These are phyloP conservation scores for Oophaga pumilio DNA, from an alignment of 2,113 vertebrate genomes.

Conservation along the genomic window DNA sequence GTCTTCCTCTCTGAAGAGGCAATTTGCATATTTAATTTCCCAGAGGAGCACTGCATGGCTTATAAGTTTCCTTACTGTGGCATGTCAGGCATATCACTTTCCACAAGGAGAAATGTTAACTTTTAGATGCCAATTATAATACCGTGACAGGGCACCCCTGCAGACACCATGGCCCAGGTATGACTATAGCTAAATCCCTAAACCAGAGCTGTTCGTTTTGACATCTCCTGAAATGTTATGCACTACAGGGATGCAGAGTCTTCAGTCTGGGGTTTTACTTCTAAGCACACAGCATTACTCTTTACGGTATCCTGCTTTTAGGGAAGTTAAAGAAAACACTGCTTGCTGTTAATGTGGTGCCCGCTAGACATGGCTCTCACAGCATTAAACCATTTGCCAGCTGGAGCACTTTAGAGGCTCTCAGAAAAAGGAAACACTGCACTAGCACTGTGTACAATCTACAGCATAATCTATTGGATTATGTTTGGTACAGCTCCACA, in stretches of 20 bases:
- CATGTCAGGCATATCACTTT: background rate
- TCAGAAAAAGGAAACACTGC: slow-evolving; percentile 50
- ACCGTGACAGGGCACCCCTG: background rate
- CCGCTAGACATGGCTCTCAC: slow-evolving; percentile 22
- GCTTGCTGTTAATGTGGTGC: slow-evolving; percentile 37
- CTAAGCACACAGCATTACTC: background rate
- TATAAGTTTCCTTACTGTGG: too few relatives aligned
- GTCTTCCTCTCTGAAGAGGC: too few relatives aligned
- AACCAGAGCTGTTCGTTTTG: background rate
- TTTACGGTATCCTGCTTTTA: slow-evolving; percentile 21
- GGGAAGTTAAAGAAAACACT: background rate
- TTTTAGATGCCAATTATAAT: background rate
- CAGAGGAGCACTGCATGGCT: too few relatives aligned
- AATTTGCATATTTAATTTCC: too few relatives aligned
- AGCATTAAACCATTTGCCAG: slow-evolving; percentile 50
- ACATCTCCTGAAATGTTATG: background rate
- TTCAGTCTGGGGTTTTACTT: background rate
- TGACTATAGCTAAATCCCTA: background rate
- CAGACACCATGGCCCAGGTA: background rate
- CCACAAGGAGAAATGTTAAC: background rate
- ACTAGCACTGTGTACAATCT: slow-evolving; percentile 45
- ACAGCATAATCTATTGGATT: slow-evolving; percentile 46
- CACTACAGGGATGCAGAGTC: background rate
- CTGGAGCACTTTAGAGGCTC: slow-evolving; percentile 55
- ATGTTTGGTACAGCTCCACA: slow-evolving; percentile 34